These are phyloP conservation scores for Pseudomugil gertrudae DNA, from an alignment of 2,797 vertebrate genomes.

Conservation along the genomic window DNA sequence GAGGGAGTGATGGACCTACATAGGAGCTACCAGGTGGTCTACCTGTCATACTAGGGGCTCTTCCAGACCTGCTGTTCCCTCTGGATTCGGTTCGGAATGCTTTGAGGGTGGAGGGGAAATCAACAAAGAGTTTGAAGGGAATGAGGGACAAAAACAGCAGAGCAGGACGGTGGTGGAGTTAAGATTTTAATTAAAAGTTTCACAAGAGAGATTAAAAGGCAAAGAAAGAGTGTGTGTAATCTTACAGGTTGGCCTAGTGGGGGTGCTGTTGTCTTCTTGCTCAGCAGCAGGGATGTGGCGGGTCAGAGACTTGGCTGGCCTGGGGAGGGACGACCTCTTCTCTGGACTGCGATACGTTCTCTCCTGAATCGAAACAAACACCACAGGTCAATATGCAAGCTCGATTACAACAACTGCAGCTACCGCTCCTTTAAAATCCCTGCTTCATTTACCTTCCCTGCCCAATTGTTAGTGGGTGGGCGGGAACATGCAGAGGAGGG, in stretches of 20 bases:
- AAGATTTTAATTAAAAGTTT: background rate
- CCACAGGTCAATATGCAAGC: background rate
- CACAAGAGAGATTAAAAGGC: background rate
- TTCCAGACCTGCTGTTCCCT: slow-evolving; percentile 74
- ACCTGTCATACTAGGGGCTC: slow-evolving; percentile 77
- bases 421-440: background rate
- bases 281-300: slow-evolving; percentile 89
- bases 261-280: slow-evolving; percentile 87
- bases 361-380: slow-evolving; percentile 81
- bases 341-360: slow-evolving; percentile 89
- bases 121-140: slow-evolving; percentile 4
- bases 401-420: background rate
- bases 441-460: slow-evolving; percentile 66
- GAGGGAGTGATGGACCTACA: slow-evolving; percentile 29
- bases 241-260: slow-evolving; percentile 89
- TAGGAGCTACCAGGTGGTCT: slow-evolving; percentile 58
- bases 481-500: slow-evolving; percentile 82
- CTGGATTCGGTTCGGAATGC: slow-evolving; percentile 77
- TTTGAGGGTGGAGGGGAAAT: slow-evolving; percentile 40
- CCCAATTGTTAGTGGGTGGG: slow-evolving; percentile 51
- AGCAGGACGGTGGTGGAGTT: slow-evolving; percentile 21
- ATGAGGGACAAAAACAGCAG: slow-evolving; percentile 14
- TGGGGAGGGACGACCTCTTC: slow-evolving; percentile 92
- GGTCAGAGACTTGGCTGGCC: slow-evolving; percentile 92
- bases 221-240: slow-evolving; percentile 15